Percentiles rank a stretch among this genome's conserved stretches.
Conservation (phyloP, 2,113 vertebrate species). For the Xenopus laevis region DNA sequence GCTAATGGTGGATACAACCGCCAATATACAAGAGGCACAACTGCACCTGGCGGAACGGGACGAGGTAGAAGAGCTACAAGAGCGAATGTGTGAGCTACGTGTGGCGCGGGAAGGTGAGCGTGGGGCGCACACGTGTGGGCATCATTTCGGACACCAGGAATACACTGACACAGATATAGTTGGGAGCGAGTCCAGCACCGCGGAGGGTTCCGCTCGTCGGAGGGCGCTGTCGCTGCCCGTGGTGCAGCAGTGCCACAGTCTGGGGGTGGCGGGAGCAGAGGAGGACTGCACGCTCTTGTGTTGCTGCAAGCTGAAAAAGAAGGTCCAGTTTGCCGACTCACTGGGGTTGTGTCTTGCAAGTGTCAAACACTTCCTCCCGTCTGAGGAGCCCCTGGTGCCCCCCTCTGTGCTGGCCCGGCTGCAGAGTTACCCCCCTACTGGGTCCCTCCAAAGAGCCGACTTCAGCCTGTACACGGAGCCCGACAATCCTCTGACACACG, state of each 20-base stretch:
- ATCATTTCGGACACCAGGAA: too few species aligned
- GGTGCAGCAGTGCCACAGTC: conserved; percentile 45
- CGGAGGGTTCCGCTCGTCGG: conserved; percentile 36
- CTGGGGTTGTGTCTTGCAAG: conserved; percentile 79
- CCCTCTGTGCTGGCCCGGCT: conserved; percentile 69
- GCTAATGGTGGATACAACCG: too few species aligned
- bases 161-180: too few species aligned
- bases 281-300: conserved; percentile 16
- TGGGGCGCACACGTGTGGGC: neutral
- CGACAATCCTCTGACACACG: neutral
- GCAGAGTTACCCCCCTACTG: conserved; percentile 58
- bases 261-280: conserved; percentile 46
- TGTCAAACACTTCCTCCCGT: conserved; percentile 78
- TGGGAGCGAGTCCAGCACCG: neutral
- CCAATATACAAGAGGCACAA: too few species aligned
- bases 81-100: neutral
- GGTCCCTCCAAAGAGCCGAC: conserved; percentile 44
- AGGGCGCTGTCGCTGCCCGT: conserved; percentile 62
- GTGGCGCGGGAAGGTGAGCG: neutral
- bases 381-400: conserved; percentile 80
- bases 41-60: neutral
- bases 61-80: neutral
- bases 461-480: conserved; percentile 39
- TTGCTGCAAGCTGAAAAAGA: conserved; percentile 68
- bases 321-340: conserved; percentile 85